Base-by-base conservation (phyloP, 2,797 vertebrate genomes). In the Enteromius mattozi region DNA sequence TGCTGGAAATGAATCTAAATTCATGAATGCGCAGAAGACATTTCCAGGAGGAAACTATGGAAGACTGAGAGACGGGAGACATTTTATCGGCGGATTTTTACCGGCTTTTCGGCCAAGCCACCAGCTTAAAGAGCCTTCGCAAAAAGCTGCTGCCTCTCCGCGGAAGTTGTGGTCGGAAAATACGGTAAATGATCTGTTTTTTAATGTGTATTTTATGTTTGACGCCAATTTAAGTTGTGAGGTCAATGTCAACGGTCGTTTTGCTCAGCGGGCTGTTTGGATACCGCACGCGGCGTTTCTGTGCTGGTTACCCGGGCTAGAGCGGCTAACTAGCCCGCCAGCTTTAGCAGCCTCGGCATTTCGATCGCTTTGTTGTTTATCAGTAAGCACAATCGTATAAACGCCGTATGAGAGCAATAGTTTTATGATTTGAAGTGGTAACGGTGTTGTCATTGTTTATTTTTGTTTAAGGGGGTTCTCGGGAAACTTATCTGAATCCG, bases 81-180 rank as follows among this genome's bases (percentile, higher is more conserved):
- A 85, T 87, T 88, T 86, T 86, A 90, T 88, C 51, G 68, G 74
- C 24, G 82, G 90, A 87, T 93, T 89, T 84, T 88, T 66, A 91
- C 93, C 94, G 95, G 94, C 88, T 92, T 89, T 91, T 83, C 89
- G 89, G 90, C 88, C 89, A 91, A 93, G 65, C 89, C 90, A 86
- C 27, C 83, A 88, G 90, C 89, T 84, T 40, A 90, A 92, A 90
- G 91, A 90, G 86, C 89, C 75, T 71, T 83, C 87, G 91, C 89
- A 70, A 72, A 75, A 56, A 14, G 30, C 21, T 33, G 37, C 56
- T 45, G 61, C 71, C 42, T 65, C 74, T 63, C 80, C 40, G 7
- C 76, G 59, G 66, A 79, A 37, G 80, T 86, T 82, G 82, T 47
- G 69, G 83, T n/a, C 71, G 82, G 51, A 47, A 87, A 76, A 82